Conservation (phyloP, 2,797 vertebrate genomes). For the Zalophus californianus region DNA sequence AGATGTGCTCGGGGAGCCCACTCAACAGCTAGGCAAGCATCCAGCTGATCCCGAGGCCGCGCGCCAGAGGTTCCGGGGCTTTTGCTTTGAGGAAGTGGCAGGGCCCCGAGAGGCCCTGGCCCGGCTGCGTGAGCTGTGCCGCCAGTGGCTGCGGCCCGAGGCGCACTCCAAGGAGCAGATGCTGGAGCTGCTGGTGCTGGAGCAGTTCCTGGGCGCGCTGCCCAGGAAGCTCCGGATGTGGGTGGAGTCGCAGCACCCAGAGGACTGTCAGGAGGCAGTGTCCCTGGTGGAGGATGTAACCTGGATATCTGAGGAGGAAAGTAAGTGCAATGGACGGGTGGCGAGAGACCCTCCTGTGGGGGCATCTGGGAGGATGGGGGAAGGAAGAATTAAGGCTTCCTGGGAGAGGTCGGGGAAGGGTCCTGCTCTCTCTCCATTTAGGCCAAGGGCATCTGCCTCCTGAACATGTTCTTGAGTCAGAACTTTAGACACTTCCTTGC, state of each 20-base stretch:
- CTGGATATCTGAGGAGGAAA: constrained; percentile 35
- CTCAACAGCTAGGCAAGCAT: neutral
- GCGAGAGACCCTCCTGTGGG: neutral
- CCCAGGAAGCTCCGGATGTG: constrained; percentile 56
- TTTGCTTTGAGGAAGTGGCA: neutral
- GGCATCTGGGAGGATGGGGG: neutral
- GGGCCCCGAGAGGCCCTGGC: constrained; percentile 55
- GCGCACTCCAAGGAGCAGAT: constrained; percentile 73
- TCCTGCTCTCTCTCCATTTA: neutral
- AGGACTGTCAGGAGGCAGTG: constrained; percentile 53
- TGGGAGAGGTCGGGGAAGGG: neutral
- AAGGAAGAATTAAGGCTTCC: neutral
- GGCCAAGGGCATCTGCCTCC: neutral
- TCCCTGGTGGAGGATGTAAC: constrained; percentile 68
- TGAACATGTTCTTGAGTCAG: neutral
- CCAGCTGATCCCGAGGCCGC: neutral
- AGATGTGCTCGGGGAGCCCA: neutral
- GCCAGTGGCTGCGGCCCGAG: constrained; percentile 68
- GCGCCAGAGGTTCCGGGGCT: constrained; percentile 68
- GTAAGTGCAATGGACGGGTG: neutral
- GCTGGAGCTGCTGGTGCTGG: constrained; percentile 77
- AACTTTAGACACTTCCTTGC: neutral
- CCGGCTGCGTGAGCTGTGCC: constrained; percentile 66
- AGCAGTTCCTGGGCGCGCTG: constrained; percentile 67
- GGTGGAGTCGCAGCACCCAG: constrained; percentile 72